A percentile compares a stretch with the other conserved stretches of the same genome.
These are phyloP conservation scores for Sericinus montela DNA, from an alignment of 2,888 invertebrate genomes.

Conservation along the genomic window DNA sequence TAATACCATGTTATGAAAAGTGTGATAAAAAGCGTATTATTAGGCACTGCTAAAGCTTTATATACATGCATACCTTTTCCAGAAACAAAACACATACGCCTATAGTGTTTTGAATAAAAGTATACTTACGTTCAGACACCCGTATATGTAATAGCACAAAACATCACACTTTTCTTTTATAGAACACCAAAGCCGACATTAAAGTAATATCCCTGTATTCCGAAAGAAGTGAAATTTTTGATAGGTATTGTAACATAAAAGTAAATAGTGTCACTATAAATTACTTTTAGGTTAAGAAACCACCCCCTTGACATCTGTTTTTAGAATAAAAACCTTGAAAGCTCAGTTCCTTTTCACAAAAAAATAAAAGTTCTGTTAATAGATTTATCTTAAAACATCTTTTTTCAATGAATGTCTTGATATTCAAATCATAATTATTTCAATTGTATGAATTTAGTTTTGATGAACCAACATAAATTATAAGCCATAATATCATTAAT, in stretches of 20 bases:
- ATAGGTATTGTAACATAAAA: slow-evolving; percentile 41
- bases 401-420: no score
- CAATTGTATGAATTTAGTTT: no score
- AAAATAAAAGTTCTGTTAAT: no score
- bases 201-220: slow-evolving; percentile 36
- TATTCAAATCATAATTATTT: no score
- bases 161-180: slow-evolving; percentile 39
- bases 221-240: slow-evolving; percentile 45
- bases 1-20: not conserved
- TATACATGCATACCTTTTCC: not conserved
- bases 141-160: slow-evolving; percentile 35
- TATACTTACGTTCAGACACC: slow-evolving; percentile 52
- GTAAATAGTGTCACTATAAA: slow-evolving; percentile 21
- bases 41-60: slow-evolving; percentile 15
- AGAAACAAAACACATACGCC: not conserved
- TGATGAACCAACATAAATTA: not conserved
- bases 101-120: slow-evolving; percentile 40
- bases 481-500: no score
- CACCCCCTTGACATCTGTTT: not conserved
- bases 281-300: slow-evolving; percentile 8
- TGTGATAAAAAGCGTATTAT: not conserved
- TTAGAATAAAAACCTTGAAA: not conserved
- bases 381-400: no score
- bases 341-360: not conserved
- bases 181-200: slow-evolving; percentile 44